A percentile compares a stretch with the other conserved stretches of the same genome.
phyloP scores from a whole-genome alignment of 30 jellyfish, hydroid and myxozoan species.

The Phacellophora camtschatica region DNA sequence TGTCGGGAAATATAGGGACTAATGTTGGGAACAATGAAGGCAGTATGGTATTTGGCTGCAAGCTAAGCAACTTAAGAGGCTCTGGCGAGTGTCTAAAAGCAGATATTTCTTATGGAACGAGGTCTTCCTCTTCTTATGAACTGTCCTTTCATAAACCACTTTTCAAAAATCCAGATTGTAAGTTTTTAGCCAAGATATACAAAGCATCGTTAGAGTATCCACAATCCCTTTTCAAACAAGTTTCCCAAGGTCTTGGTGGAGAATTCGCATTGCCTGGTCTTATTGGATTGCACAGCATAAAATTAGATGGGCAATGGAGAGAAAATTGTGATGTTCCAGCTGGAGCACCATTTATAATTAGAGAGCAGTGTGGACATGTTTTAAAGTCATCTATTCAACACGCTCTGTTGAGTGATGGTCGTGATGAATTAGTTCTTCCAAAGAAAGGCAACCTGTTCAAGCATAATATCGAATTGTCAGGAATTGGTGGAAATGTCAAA shows the following conservation, averaged over 20 bases:
- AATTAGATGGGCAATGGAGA: conserved; percentile 83
- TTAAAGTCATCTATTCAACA: conserved; percentile 84
- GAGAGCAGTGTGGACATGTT: conserved; percentile 90
- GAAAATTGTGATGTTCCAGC: conserved; percentile 62
- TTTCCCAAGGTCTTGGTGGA: conserved; percentile 60
- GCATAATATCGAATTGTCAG: conserved; percentile 83
- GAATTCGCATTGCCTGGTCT: conserved; percentile 81
- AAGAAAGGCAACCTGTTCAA: conserved; percentile 81
- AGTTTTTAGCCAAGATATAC: conserved; percentile 38
- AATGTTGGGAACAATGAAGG: conserved; percentile 94
- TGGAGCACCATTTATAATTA: conserved; percentile 78
- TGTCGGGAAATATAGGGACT: conserved; percentile 85
- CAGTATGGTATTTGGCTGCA: conserved; percentile 70
- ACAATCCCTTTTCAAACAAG: conserved; percentile 67
- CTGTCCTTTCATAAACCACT: conserved; percentile 66
- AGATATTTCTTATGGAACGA: conserved; percentile 77
- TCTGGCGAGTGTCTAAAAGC: conserved; percentile 64
- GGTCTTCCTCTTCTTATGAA: conserved; percentile 83
- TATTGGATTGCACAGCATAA: conserved; percentile 78
- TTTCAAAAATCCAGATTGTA: conserved; percentile 77
- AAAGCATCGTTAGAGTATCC: conserved; percentile 58
- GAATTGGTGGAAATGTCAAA: conserved; percentile 82
- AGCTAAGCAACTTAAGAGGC: conserved; percentile 81
- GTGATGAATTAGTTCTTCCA: conserved; percentile 86
- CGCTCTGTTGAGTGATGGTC: conserved; percentile 80